phyloP scores from a whole-genome alignment of 2,888 invertebrate genomes.

The Sthenelais limicola region DNA sequence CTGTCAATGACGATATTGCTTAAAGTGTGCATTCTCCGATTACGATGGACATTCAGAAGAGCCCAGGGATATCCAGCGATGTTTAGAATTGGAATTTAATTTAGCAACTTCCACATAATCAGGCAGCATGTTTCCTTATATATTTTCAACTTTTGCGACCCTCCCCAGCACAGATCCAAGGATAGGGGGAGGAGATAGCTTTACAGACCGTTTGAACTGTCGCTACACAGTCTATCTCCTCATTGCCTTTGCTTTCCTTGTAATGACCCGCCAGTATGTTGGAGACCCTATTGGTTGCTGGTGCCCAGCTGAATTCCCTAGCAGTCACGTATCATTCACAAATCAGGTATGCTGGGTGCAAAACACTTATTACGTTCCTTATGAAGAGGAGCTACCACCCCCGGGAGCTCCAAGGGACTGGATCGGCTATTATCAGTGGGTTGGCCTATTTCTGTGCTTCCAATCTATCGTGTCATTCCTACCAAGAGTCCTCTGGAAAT shows the following conservation, averaged over 20 bases:
- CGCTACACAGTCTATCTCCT: slow-evolving; percentile 51
- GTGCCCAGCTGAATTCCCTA: slow-evolving; percentile 50
- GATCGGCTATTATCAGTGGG: slow-evolving; percentile 73
- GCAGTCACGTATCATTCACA: slow-evolving; percentile 49
- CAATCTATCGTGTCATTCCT: slow-evolving; percentile 56
- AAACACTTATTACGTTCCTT: slow-evolving; percentile 74
- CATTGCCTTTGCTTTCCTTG: slow-evolving; percentile 44
- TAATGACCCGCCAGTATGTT: slow-evolving; percentile 46
- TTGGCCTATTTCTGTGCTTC: slow-evolving; percentile 68
- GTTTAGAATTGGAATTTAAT: too few species aligned
- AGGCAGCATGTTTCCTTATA: slow-evolving; percentile 45
- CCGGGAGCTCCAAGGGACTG: slow-evolving; percentile 68
- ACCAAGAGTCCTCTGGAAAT: slow-evolving; percentile 73
- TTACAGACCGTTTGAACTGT: slow-evolving; percentile 51
- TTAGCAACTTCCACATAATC: too few species aligned
- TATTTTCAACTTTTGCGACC: slow-evolving; percentile 49
- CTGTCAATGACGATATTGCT: too few species aligned
- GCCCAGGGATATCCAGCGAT: too few species aligned
- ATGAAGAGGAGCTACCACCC: slow-evolving; percentile 71
- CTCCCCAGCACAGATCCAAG: slow-evolving; percentile 47
- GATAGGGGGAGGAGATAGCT: slow-evolving; percentile 52
- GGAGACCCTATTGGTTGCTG: slow-evolving; percentile 51
- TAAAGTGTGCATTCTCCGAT: too few species aligned
- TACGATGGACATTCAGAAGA: too few species aligned
- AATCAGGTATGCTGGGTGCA: slow-evolving; percentile 74